Evolutionary conservation across 2,113 vertebrate species (phyloP).

Genomic region (Fregata magnificens): DNA sequence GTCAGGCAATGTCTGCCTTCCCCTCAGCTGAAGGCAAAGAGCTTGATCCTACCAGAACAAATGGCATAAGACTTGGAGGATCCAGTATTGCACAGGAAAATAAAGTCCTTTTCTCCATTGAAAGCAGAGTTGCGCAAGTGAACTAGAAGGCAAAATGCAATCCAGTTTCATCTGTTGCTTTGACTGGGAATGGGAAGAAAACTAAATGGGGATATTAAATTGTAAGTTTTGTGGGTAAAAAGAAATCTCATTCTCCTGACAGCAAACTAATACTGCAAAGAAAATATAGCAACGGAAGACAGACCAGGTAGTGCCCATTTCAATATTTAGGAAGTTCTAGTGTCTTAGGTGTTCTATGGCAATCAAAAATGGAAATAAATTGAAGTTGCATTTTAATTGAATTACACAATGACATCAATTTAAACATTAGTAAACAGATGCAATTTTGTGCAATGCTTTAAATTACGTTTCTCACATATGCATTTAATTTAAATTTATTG

Average conservation of each 20-base stretch:
- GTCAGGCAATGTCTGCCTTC: not conserved
- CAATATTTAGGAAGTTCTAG: not conserved
- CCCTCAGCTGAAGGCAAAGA: constrained; percentile 9
- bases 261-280: not conserved
- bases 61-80: not conserved
- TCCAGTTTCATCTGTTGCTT: constrained; percentile 18
- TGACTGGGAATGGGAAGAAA: not conserved
- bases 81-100: not conserved
- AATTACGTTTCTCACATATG: constrained; percentile 52
- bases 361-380: constrained; percentile 21
- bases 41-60: constrained; percentile 43
- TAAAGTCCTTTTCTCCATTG: not conserved
- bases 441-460: constrained; percentile 61
- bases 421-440: constrained; percentile 65
- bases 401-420: constrained; percentile 43
- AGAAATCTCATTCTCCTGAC: not conserved
- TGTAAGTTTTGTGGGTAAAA: not conserved
- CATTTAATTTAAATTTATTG: constrained; percentile 74
- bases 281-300: not conserved
- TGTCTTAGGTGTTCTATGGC: not conserved
- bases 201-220: not conserved
- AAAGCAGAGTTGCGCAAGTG: not conserved
- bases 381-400: constrained; percentile 39
- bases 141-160: constrained; percentile 1
- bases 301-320: not conserved